phyloP scores from a whole-genome alignment of 2,113 vertebrate genomes.

The Macquaria ambigua region DNA sequence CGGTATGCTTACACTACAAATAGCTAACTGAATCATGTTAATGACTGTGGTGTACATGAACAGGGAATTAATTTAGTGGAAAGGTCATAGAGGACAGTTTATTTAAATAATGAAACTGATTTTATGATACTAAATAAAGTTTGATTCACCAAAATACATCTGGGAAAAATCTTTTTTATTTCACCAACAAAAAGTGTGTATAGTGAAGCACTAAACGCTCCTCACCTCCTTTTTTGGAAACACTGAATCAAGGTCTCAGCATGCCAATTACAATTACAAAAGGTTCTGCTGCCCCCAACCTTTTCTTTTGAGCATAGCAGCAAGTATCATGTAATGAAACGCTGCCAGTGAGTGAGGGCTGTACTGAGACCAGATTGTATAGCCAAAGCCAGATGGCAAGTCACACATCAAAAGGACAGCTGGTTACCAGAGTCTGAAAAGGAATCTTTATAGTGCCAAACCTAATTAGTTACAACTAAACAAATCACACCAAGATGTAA shows the following conservation, averaged over 20 bases:
- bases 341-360: conserved; percentile 37
- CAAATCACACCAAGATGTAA: conserved; percentile 54
- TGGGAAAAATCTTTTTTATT: background rate
- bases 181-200: background rate
- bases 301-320: conserved; percentile 73
- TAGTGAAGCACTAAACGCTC: conserved; percentile 8
- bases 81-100: background rate
- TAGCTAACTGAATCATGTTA: background rate
- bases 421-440: conserved; percentile 69
- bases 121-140: background rate
- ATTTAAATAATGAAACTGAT: background rate
- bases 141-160: background rate
- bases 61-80: background rate
- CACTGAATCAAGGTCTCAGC: conserved; percentile 41
- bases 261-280: conserved; percentile 70
- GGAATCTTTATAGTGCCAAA: conserved; percentile 58
- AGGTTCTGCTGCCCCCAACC: conserved; percentile 79
- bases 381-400: conserved; percentile 75
- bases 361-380: conserved; percentile 53
- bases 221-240: conserved; percentile 32
- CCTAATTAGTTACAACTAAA: conserved; percentile 67
- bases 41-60: background rate
- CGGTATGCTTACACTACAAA: background rate
- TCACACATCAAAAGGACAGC: conserved; percentile 77
- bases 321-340: conserved; percentile 49